A percentile compares a stretch with the other conserved stretches of the same genome.
Evolutionary conservation across 2,888 invertebrate genomes (phyloP).

Genomic region (Megastigmus dorsalis): DNA sequence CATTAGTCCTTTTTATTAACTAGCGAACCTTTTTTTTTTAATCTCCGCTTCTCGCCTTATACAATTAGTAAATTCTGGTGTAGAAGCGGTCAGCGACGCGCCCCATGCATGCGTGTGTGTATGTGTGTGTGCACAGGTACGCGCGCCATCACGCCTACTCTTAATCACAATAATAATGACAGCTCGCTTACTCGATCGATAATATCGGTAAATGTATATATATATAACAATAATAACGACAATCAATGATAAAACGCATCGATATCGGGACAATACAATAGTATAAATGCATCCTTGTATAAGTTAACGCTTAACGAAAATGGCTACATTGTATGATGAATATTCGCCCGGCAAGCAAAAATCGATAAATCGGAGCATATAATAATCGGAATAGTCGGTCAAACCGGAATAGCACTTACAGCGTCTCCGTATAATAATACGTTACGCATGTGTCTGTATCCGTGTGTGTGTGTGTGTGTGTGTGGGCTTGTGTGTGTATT

Average conservation of each 20-base stretch:
- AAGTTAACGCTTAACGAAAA: no score
- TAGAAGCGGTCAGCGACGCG: constrained; percentile 29
- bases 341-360: background rate
- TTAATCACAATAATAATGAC: constrained; percentile 47
- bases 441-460: background rate
- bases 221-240: constrained; percentile 1
- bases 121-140: no score
- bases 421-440: background rate
- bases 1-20: background rate
- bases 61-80: constrained; percentile 46
- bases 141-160: background rate
- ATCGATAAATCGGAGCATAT: background rate
- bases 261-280: no score
- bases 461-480: background rate
- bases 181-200: constrained; percentile 30
- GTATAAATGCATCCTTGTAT: no score
- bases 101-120: no score
- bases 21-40: constrained; percentile 28
- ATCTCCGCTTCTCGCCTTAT: constrained; percentile 36
- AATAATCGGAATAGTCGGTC: constrained; percentile 12
- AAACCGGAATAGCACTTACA: constrained; percentile 12
- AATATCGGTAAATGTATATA: constrained; percentile 16
- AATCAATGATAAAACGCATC: no score
- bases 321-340: background rate
- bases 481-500: background rate